Base-by-base conservation (phyloP, 2,797 vertebrate genomes). In the Mormyrus hasselquistii region DNA sequence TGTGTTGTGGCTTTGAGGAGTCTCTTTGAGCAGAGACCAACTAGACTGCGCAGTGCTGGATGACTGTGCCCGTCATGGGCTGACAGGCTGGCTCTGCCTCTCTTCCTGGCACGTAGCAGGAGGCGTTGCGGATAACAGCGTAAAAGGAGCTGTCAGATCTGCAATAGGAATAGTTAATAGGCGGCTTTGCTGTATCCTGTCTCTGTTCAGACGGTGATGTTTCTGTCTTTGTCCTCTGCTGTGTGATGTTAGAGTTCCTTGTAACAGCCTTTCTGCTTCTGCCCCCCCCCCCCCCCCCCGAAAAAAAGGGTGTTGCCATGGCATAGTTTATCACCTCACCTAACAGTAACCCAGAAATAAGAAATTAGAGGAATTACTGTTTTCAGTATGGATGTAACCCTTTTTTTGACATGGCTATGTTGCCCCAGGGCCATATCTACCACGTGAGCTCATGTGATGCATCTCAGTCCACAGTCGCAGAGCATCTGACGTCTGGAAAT, bases 371-470 rank as follows among this genome's bases (percentile, higher is more conserved):
- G 50, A 55, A 86, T 34, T 38, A 25, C 50, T 86, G 50, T 38
- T 29, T 86, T 53, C 22, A 3, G 14, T 85, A 53, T 53, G 50
- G 38, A 86, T 86, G 84, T 53, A 53, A 53, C 25, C 38, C 50
- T 38, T 22, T 52, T 4, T 86, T 86, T 29, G 0, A 4, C 53
- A 53, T 86, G 83, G 10, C 19, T n/a, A 34, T 34, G 25, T 86
- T 86, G 3, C 50, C 86, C 29, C 85, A 50, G 89, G 89, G 69
- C 87, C 29, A 84, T 85, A 85, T 69, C 88, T 90, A 89, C 89
- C 90, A 88, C 88, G n/a, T 88, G 91, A 83, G 83, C 90, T 87
- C 88, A 90, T 90, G 87, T 88, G 90, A 85, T 87, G 19, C 44
- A 88, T 89, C 87, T 53, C 86, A 62, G 87, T 88, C 41, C 53